phyloP scores from a whole-genome alignment of 2,113 vertebrate species.

The Onychostruthus taczanowskii region DNA sequence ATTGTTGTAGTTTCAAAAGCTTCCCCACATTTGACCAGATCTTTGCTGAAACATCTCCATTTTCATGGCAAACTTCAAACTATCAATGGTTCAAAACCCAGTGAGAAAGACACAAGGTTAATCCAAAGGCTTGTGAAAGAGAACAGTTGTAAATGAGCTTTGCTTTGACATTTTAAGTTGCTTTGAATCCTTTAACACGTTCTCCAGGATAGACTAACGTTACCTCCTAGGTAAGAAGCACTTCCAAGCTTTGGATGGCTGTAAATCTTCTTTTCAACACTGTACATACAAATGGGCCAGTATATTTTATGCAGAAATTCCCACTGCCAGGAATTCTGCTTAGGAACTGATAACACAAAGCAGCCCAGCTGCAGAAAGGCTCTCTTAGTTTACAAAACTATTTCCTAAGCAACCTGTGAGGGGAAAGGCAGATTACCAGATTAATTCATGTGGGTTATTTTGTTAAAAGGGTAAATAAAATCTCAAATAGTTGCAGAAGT shows the following conservation, averaged over 20 bases:
- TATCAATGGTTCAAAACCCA: background rate
- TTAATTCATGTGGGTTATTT: background rate
- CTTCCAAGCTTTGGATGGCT: background rate
- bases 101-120: background rate
- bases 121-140: background rate
- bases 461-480: background rate
- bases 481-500: background rate
- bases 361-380: background rate
- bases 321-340: slow-evolving; percentile 11
- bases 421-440: background rate
- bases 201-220: background rate
- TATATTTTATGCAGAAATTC: slow-evolving; percentile 9
- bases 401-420: background rate
- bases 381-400: slow-evolving; percentile 20
- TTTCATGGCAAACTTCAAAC: background rate
- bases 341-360: slow-evolving; percentile 34
- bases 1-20: background rate
- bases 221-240: background rate
- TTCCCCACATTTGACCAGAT: background rate
- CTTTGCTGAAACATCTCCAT: background rate
- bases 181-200: background rate
- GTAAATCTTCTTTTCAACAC: background rate
- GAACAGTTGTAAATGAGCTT: background rate
- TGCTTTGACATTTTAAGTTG: background rate
- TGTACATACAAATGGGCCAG: background rate